phyloP scores from a whole-genome alignment of 2,113 vertebrate species.

The Lepidothrix coronata region DNA sequence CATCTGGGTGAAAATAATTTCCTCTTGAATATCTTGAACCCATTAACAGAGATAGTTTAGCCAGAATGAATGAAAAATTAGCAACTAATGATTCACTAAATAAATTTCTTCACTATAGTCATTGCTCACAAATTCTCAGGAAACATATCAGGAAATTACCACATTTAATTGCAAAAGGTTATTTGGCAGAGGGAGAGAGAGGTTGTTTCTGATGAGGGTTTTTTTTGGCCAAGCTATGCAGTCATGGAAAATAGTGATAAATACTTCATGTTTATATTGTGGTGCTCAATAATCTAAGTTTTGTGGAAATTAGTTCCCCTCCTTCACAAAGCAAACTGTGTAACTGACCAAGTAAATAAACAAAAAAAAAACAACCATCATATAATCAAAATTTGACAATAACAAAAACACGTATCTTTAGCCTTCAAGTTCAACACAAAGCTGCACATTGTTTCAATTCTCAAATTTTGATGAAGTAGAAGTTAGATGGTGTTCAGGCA shows the following conservation, averaged over 20 bases:
- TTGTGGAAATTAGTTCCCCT: neutral
- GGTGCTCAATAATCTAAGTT: neutral
- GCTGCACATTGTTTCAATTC: neutral
- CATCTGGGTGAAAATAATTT: neutral
- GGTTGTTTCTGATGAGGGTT: neutral
- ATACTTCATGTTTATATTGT: neutral
- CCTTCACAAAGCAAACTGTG: neutral
- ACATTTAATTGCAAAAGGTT: neutral
- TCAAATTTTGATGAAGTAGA: neutral
- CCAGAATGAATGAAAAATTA: neutral
- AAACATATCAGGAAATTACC: neutral
- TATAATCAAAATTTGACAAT: neutral
- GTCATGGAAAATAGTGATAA: neutral
- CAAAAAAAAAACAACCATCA: neutral
- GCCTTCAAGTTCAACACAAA: neutral
- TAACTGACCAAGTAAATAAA: neutral
- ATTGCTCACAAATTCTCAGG: neutral
- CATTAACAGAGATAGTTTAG: neutral
- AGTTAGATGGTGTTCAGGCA: neutral
- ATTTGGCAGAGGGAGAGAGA: neutral
- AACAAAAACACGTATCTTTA: neutral
- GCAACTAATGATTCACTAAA: neutral
- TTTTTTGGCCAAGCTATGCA: neutral
- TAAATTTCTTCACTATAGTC: neutral
- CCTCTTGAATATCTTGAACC: neutral